Conservation (phyloP, 2,797 vertebrate species). For the Microchirus variegatus region DNA sequence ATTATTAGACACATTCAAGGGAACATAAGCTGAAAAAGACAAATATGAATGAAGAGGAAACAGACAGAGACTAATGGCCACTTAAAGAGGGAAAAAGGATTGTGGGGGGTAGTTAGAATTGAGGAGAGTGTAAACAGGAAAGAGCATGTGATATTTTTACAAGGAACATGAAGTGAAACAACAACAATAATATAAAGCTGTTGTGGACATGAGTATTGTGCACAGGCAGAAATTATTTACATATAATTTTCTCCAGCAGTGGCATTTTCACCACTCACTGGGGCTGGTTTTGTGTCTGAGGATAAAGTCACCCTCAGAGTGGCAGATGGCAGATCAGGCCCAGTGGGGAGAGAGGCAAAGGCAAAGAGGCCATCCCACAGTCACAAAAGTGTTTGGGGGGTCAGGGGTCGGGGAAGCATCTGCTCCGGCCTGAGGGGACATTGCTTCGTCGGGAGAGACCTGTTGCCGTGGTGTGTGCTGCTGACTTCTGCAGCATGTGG, state of each 20-base stretch:
- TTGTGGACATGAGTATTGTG: conserved; percentile 26
- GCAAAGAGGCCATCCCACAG: conserved; percentile 76
- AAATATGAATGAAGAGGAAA: conserved; percentile 33
- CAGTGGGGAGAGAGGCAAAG: conserved; percentile 65
- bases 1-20: conserved; percentile 55
- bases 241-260: conserved; percentile 61
- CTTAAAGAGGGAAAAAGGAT: background rate
- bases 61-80: conserved; percentile 30
- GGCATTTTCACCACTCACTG: conserved; percentile 69
- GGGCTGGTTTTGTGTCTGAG: conserved; percentile 63
- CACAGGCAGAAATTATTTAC: conserved; percentile 5
- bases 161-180: conserved; percentile 4
- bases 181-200: background rate
- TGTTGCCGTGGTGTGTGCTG: conserved; percentile 82
- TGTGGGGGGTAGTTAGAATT: background rate
- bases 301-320: conserved; percentile 75
- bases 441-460: conserved; percentile 81
- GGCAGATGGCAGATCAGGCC: conserved; percentile 89
- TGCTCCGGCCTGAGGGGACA: conserved; percentile 87
- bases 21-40: conserved; percentile 44
- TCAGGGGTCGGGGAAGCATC: conserved; percentile 92
- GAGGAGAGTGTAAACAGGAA: background rate
- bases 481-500: conserved; percentile 62
- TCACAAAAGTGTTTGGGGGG: conserved; percentile 87
- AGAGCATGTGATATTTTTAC: background rate